Conservation (phyloP, 2,797 vertebrate genomes). For the Periophthalmus magnuspinnatus region DNA sequence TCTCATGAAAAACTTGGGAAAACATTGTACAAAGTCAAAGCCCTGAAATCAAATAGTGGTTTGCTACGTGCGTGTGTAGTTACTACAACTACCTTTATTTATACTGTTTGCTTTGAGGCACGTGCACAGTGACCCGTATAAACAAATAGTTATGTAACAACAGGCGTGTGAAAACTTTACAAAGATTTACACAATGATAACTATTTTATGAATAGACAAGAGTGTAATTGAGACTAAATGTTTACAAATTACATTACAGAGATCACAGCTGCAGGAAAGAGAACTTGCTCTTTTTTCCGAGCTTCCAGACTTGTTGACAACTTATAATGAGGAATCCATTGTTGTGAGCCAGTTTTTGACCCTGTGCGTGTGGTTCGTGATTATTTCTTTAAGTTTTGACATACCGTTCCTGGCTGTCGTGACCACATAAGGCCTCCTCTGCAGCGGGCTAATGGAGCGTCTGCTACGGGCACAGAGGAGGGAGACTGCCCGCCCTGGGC, state of each 20-base stretch:
- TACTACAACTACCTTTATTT: not conserved
- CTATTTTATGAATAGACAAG: not conserved
- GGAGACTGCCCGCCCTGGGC: slow-evolving; percentile 42
- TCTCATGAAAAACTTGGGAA: no score
- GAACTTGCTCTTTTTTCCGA: not conserved
- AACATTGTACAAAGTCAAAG: no score
- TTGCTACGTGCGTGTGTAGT: not conserved
- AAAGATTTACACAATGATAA: not conserved
- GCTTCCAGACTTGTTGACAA: not conserved
- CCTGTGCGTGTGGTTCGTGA: not conserved
- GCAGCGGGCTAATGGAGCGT: slow-evolving; percentile 23
- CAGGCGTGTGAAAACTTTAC: not conserved
- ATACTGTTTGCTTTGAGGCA: not conserved
- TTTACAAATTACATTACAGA: not conserved
- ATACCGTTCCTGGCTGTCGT: slow-evolving; percentile 64
- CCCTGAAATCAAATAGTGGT: not conserved
- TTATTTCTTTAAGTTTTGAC: slow-evolving; percentile 28
- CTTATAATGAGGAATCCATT: not conserved
- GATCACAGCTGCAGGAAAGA: not conserved
- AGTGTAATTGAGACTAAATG: not conserved
- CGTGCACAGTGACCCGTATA: not conserved
- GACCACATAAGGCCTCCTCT: slow-evolving; percentile 47
- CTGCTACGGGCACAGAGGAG: slow-evolving; percentile 22
- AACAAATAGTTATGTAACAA: not conserved
- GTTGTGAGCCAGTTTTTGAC: not conserved